These are phyloP conservation scores for Notothenia rossii DNA, from an alignment of 2,113 vertebrate genomes.

Conservation along the genomic window DNA sequence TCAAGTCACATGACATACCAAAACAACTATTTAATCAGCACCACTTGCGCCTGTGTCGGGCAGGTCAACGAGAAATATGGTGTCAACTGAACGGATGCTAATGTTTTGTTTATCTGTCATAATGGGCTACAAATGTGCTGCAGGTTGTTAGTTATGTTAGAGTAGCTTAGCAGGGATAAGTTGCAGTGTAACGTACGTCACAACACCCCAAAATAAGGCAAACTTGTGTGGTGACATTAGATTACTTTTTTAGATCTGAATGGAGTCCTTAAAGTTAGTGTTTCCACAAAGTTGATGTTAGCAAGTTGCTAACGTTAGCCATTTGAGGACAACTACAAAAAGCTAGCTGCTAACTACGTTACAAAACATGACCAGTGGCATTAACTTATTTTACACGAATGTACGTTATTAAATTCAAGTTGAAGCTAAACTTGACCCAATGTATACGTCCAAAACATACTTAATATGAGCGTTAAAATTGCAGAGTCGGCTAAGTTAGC, in stretches of 20 bases:
- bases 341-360: neutral
- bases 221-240: neutral
- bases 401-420: accelerated
- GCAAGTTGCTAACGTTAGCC: constrained; percentile 34
- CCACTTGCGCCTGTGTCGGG: neutral
- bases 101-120: constrained; percentile 15
- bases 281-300: constrained; percentile 41
- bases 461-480: neutral
- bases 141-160: neutral
- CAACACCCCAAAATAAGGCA: neutral
- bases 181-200: neutral
- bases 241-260: neutral
- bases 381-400: accelerated
- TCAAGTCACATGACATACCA: neutral
- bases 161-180: accelerated
- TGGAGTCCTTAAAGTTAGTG: neutral
- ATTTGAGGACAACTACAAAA: neutral
- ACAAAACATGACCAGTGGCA: neutral
- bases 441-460: neutral
- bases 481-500: constrained; percentile 11
- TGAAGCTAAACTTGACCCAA: accelerated
- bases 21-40: neutral
- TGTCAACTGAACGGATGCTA: neutral
- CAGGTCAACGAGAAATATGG: neutral
- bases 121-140: neutral